phyloP scores from a whole-genome alignment of 2,888 invertebrate genomes.

The Agrochola lota region DNA sequence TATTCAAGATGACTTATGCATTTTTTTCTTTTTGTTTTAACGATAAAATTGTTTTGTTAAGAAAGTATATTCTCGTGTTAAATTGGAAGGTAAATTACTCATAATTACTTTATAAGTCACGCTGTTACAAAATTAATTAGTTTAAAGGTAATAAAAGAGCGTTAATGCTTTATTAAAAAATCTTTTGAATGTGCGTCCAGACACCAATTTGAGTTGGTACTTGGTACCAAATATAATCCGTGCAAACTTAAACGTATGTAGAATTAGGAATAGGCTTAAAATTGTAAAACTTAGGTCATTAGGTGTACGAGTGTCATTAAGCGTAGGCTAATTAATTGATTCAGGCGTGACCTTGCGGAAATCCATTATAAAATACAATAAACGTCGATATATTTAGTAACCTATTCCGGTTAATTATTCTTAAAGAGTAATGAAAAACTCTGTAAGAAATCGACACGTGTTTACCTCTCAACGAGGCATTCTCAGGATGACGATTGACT shows the following conservation, averaged over 20 bases:
- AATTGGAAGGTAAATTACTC: slow-evolving; percentile 26
- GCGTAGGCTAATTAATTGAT: too few relatives aligned
- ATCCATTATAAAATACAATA: too few relatives aligned
- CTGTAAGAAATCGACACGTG: too few relatives aligned
- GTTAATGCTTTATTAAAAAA: slow-evolving; percentile 22
- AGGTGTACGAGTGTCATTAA: too few relatives aligned
- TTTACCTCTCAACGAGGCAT: too few relatives aligned
- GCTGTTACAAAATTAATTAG: slow-evolving; percentile 33
- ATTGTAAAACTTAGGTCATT: too few relatives aligned
- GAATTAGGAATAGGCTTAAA: not conserved
- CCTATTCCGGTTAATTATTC: too few relatives aligned
- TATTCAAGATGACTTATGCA: slow-evolving; percentile 24
- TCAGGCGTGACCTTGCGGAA: too few relatives aligned
- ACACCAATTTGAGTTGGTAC: not conserved
- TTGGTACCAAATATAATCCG: not conserved
- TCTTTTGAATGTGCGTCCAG: not conserved
- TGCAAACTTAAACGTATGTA: not conserved
- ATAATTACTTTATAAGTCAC: slow-evolving; percentile 37
- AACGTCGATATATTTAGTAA: too few relatives aligned
- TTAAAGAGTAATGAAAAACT: too few relatives aligned
- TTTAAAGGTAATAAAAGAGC: slow-evolving; percentile 11
- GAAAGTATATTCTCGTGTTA: slow-evolving; percentile 18
- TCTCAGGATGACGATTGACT: too few relatives aligned
- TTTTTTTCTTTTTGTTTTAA: slow-evolving; percentile 35
- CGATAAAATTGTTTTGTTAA: slow-evolving; percentile 10